Base-by-base conservation (phyloP, 2,888 invertebrate species). In the Cantharis lateralis region DNA sequence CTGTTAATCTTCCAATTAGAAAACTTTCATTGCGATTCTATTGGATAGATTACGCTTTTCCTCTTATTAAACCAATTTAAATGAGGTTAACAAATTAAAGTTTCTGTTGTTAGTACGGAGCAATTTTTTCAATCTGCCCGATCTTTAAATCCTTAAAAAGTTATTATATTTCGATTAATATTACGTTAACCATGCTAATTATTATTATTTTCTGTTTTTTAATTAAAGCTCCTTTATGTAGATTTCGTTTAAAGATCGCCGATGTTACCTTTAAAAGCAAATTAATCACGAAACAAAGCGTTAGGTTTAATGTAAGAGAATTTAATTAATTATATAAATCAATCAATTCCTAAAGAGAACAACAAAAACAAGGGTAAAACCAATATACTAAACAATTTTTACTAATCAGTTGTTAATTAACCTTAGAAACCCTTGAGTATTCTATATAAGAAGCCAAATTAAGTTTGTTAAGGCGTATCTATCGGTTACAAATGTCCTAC, bases 331-430 rank as follows among this genome's bases (percentile, higher is more conserved):
- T 81, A 80, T 74, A 69, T 69, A 68, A 81, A 80, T 80, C 80
- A 82, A 80, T 81, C 82, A 75, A 74, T 72, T 78, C 74, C 72
- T 74, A 73, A 48, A 72, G 69, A 80, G 71, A 77, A 82, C 80
- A 82, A 82, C 79, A 82, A 83, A 79, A 82, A 81, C 82, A 81
- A 82, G 81, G 80, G 80, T 81, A 79, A 79, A 80, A 79, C 80
- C 81, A 81, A 80, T 81, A 82, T 82, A 81, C 80, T 79, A 69
- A 76, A 74, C 80, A 78, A 83, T 83, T 84, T 84, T 84, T 84
- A 82, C 83, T 84, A 84, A 85, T 83, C 83, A 84, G 83, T 83
- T 83, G 83, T 84, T 85, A 85, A 84, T 85, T 84, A 84, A 83
- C 83, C 79, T 78, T 71, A 80, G 77, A 80, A 81, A 81, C 81